Evolutionary conservation across 2,113 vertebrate genomes (phyloP), one percentile per base, ranked within the genome.

Genomic region (Malurus elegans): DNA sequence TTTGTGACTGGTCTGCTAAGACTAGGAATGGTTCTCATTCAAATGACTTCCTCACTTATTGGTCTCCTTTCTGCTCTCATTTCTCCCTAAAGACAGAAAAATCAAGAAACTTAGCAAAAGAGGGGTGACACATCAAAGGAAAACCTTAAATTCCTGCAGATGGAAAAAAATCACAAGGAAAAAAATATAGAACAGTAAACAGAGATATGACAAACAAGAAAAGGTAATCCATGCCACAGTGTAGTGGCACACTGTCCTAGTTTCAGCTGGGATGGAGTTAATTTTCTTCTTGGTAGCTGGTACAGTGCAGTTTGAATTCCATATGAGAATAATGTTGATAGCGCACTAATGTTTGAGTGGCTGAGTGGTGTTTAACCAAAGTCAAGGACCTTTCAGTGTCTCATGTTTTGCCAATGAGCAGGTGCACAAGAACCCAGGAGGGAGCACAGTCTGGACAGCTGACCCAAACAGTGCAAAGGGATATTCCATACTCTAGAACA

Each of bases 31-130:
- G 25, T 54, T 66, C 57, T 71, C 57, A 50, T 15, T 40, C 15
- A 34, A 15, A 38, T 45, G 29, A 12, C 26, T 71, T 75, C 34
- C 38, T 66, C 31, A 66, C 1, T 40, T 14, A 10, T 53, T 71
- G 3, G 9, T 82, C 3, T 70, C 15, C 19, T 16, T 70, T 78
- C 24, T 0, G 0, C 16, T 85, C 18, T 4, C 3, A 16, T 74
- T 88, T 56, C 21, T 12, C 31, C 14, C 29, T 64, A 65, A 70
- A 81, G 20, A 36, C 1, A 65, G 50, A 84, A 69, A 73, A 92
- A 73, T n/a, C 28, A 82, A 74, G 28, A 57, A 66, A 40, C 7
- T 4, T 66, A 32, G 7, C 4, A 31, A n/a, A 28, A 44, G 31
- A 61, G 17, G 3, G 3, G 10, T 57, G n/a, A 40, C 11, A 19